Conservation (phyloP, 2,888 invertebrate genomes). For the Platypus cylindrus region DNA sequence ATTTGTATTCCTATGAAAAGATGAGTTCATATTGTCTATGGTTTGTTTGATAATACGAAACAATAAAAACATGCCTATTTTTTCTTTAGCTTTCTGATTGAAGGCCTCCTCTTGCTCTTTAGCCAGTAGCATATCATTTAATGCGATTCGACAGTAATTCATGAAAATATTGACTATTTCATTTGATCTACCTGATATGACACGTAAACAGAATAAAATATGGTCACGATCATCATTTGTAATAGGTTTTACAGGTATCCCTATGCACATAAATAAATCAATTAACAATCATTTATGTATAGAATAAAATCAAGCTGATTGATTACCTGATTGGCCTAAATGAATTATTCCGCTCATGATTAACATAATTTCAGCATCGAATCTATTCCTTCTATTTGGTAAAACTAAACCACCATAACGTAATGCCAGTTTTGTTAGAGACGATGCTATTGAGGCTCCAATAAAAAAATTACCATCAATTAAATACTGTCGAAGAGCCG, state of each 20-base stretch:
- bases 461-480: conserved; percentile 94
- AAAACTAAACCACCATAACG: conserved; percentile 43
- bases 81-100: conserved; percentile 50
- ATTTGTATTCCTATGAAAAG: conserved; percentile 35
- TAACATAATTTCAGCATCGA: conserved; percentile 74
- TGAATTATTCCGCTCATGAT: conserved; percentile 78
- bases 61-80: conserved; percentile 36
- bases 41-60: neutral
- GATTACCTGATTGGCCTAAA: conserved; percentile 61
- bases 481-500: conserved; percentile 74
- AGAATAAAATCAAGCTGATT: neutral
- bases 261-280: conserved; percentile 23
- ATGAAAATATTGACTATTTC: conserved; percentile 60
- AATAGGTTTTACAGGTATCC: conserved; percentile 58
- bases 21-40: neutral
- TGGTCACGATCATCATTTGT: conserved; percentile 95
- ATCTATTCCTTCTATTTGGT: conserved; percentile 38
- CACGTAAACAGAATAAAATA: conserved; percentile 67
- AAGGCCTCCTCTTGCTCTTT: conserved; percentile 61
- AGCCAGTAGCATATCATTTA: conserved; percentile 72
- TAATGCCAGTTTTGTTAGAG: conserved; percentile 81
- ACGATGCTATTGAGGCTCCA: conserved; percentile 82
- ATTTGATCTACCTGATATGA: conserved; percentile 55
- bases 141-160: conserved; percentile 58
- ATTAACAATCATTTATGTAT: neutral